A percentile compares a stretch with the other conserved stretches of the same genome.
These are phyloP conservation scores for Capitulum mitella DNA, from an alignment of 2,888 invertebrate species.

Conservation along the genomic window DNA sequence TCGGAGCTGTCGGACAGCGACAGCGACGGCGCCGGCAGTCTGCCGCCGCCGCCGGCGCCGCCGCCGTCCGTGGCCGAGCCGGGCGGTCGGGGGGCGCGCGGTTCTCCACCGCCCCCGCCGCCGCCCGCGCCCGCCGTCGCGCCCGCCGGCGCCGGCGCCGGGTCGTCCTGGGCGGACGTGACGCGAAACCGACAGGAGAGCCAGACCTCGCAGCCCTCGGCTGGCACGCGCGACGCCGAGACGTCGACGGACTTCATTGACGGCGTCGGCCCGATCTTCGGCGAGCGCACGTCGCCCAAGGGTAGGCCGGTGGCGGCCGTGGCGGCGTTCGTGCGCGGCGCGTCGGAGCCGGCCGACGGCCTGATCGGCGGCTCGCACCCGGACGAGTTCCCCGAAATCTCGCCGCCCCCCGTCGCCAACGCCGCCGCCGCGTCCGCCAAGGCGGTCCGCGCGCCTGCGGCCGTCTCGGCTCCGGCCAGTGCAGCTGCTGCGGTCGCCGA, in stretches of 20 bases:
- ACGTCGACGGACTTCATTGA: neutral
- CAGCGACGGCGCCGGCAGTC: conserved; percentile 60
- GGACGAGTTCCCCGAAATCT: neutral
- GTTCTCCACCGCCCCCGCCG: neutral
- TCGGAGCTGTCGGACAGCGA: conserved; percentile 72
- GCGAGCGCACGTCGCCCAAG: neutral
- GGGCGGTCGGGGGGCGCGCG: neutral
- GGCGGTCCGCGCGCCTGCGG: neutral
- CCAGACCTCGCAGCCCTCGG: neutral
- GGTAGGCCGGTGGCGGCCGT: conserved; percentile 1
- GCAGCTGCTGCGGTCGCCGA: no score
- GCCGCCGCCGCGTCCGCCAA: neutral
- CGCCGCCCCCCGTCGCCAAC: neutral
- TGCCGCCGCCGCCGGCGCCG: conserved; percentile 40
- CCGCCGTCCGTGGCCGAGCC: conserved; percentile 27
- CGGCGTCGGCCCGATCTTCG: conserved; percentile 2
- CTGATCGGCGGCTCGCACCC: conserved; percentile 13
- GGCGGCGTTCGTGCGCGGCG: conserved; percentile 10
- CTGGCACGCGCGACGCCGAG: neutral
- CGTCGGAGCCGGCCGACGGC: neutral
- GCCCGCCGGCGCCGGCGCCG: neutral
- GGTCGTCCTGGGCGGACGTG: conserved; percentile 2
- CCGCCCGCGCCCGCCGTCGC: neutral
- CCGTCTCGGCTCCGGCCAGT: neutral
- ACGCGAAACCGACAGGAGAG: neutral